These are phyloP conservation scores for Acleris cristana DNA, from an alignment of 2,888 invertebrate genomes.

Conservation along the genomic window DNA sequence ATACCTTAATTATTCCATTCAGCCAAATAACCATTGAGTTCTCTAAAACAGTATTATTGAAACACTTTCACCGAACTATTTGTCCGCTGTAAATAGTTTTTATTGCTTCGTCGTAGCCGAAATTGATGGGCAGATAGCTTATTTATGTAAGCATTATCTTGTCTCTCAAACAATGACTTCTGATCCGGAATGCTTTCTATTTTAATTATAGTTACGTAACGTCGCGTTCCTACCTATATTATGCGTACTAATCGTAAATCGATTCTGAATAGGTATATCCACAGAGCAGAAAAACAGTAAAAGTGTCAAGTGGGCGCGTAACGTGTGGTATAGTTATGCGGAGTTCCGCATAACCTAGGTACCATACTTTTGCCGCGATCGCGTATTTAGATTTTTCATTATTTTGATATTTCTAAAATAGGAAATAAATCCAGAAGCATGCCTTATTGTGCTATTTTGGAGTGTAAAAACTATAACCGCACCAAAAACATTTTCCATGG, in stretches of 20 bases:
- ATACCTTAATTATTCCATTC: conserved; percentile 72
- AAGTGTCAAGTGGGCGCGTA: too few species aligned
- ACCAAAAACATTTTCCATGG: too few species aligned
- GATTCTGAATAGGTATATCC: not conserved
- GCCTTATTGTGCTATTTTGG: too few species aligned
- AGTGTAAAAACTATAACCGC: too few species aligned
- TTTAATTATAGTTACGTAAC: conserved; percentile 61
- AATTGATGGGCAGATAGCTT: conserved; percentile 63
- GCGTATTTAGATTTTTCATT: too few species aligned
- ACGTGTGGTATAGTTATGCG: too few species aligned
- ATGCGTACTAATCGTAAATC: conserved; percentile 2
- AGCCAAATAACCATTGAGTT: conserved; percentile 59
- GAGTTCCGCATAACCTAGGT: too few species aligned
- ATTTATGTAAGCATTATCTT: conserved; percentile 70
- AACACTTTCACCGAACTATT: conserved; percentile 75
- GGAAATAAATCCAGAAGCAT: too few species aligned
- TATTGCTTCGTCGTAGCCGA: conserved; percentile 65
- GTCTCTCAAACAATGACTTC: conserved; percentile 50
- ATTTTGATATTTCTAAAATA: too few species aligned
- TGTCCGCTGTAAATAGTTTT: conserved; percentile 56
- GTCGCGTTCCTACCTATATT: conserved; percentile 43
- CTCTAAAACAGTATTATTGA: conserved; percentile 69
- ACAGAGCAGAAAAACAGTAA: too few species aligned
- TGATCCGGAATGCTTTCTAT: conserved; percentile 61
- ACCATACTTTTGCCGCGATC: too few species aligned